Evolutionary conservation across 2,113 vertebrate species (phyloP), one percentile per base, ranked within the genome.

Genomic region (Pseudois nayaur): DNA sequence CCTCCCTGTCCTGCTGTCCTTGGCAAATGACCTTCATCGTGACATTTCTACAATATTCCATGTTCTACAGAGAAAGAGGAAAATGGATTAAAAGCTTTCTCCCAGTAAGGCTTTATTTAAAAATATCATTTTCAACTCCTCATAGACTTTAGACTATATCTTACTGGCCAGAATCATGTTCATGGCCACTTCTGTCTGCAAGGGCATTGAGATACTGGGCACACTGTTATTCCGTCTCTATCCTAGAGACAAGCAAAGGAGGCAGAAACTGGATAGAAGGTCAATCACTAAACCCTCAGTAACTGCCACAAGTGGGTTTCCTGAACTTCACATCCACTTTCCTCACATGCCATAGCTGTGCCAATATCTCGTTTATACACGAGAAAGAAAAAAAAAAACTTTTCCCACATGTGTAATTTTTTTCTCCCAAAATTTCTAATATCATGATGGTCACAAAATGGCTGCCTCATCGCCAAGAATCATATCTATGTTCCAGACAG

Each of bases 341-440:
- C 62, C 21, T 84, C 74, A 36, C 6, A 6, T 5, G 6, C 25
- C 25, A 90, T 19, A 17, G 14, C 6, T 50, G 21, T 21, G 67
- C 40, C 84, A 64, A 12, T 9, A 43, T 15, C 14, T 88, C 74
- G 57, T 60, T 71, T 71, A 76, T 76, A 43, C 6, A 76, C 12
- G 1, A 43, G 23, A 76, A 76, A 27, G 36, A 25, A 12, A 45
- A 82, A 48, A 43, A 16, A 45, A 82, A 50, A 7, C 6, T 43
- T 57, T 83, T 79, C 12, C 3, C 45, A 3, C n/a, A 36, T 57
- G 11, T 13, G 3, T n/a, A 31, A 48, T 55, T 59, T 87, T 87
- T 96, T 84, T 64, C 76, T 94, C 29, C 87, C 57, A 48, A 91
- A 88, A 91, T 79, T 67, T 88, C 60, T 52, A 74, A 16, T 74